A percentile compares a stretch with the other conserved stretches of the same genome.
These are phyloP conservation scores for Palaemon carinicauda DNA, from an alignment of 1,140 invertebrate genomes.

Conservation along the genomic window DNA sequence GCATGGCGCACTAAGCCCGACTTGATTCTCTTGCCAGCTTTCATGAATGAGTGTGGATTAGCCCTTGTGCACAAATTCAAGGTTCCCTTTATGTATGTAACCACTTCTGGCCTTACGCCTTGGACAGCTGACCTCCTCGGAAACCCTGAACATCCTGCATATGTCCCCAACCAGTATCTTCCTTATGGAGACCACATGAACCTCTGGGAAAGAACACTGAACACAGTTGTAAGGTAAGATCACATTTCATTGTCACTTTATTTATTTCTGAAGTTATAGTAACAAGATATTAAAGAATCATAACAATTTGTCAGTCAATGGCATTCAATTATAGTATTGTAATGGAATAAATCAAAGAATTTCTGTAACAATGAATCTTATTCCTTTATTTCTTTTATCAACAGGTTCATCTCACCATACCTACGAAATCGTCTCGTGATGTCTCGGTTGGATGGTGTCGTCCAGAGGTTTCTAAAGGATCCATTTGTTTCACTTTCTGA, in stretches of 20 bases:
- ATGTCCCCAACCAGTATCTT: constrained; percentile 58
- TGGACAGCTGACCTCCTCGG: constrained; percentile 60
- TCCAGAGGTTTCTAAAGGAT: constrained; percentile 48
- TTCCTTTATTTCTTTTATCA: background rate
- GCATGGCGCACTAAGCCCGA: constrained; percentile 61
- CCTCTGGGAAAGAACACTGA: constrained; percentile 59
- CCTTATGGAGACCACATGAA: constrained; percentile 59
- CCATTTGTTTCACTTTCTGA: constrained; percentile 62
- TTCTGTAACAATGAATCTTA: background rate
- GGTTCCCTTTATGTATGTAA: constrained; percentile 70
- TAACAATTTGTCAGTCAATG: background rate
- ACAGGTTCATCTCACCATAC: constrained; percentile 37
- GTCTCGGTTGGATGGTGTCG: constrained; percentile 47
- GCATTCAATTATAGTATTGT: no score
- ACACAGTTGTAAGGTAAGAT: constrained; percentile 56
- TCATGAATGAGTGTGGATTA: constrained; percentile 62
- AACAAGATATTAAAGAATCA: no score
- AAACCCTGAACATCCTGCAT: constrained; percentile 57
- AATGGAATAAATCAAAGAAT: no score
- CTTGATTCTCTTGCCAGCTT: constrained; percentile 61
- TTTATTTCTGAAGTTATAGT: background rate
- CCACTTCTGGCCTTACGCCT: constrained; percentile 56
- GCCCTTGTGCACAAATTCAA: constrained; percentile 67
- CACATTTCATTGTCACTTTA: background rate
- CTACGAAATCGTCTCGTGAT: constrained; percentile 40